phyloP scores from a whole-genome alignment of 2,888 invertebrate genomes.

The Netelia fuscicornis region DNA sequence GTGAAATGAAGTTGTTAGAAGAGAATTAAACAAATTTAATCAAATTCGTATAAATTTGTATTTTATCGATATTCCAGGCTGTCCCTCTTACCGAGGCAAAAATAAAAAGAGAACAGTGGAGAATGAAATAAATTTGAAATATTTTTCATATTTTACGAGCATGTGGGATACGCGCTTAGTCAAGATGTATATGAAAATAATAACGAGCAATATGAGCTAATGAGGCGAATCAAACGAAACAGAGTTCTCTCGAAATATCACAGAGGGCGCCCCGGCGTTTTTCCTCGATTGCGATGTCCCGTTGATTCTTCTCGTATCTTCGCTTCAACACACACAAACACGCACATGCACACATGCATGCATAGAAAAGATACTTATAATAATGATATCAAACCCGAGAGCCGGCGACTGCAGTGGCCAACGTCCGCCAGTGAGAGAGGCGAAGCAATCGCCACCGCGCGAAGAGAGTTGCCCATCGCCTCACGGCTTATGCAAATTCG shows the following conservation, averaged over 20 bases:
- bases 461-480: constrained; percentile 11
- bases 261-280: background rate
- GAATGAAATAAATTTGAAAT: background rate
- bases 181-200: background rate
- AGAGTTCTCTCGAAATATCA: constrained; percentile 16
- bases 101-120: background rate
- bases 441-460: constrained; percentile 55
- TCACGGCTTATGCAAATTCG: constrained; percentile 65
- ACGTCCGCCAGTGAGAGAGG: constrained; percentile 35
- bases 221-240: constrained; percentile 1
- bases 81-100: too few relatives aligned
- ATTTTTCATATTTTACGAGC: background rate
- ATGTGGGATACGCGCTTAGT: background rate
- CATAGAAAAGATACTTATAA: constrained; percentile 51
- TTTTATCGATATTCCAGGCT: too few relatives aligned
- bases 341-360: background rate
- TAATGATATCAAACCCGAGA: constrained; percentile 65
- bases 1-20: too few relatives aligned
- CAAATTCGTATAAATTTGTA: too few relatives aligned
- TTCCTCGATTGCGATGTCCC: background rate
- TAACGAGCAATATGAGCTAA: background rate
- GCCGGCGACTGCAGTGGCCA: constrained; percentile 45
- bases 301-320: constrained; percentile 10
- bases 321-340: background rate
- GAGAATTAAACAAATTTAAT: too few relatives aligned